Conservation (phyloP, 2,888 invertebrate genomes). For the Epistrophella euchroma region DNA sequence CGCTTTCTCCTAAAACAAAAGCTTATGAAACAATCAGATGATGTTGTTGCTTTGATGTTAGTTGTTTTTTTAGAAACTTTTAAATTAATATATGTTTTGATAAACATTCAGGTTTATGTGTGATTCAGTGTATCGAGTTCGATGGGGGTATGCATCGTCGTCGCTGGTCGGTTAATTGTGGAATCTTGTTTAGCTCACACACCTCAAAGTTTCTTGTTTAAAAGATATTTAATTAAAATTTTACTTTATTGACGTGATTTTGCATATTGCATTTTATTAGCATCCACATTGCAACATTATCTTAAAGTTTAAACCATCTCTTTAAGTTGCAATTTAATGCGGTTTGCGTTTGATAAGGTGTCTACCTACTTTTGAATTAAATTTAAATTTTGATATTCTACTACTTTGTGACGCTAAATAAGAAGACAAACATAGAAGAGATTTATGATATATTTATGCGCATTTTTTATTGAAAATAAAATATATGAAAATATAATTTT, state of each 20-base stretch:
- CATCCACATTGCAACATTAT: neutral
- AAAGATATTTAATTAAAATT: neutral
- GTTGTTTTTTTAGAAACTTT: neutral
- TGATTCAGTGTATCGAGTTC: neutral
- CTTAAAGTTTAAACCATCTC: neutral
- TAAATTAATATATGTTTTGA: neutral
- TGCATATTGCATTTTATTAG: neutral
- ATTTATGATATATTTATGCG: neutral
- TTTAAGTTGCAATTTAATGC: neutral
- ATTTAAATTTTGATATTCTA: neutral
- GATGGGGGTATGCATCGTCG: neutral
- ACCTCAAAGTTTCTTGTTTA: neutral
- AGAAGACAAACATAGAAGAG: neutral
- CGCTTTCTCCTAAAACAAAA: conserved; percentile 50
- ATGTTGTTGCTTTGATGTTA: neutral
- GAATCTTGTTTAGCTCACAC: neutral
- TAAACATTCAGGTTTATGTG: neutral
- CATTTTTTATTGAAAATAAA: neutral
- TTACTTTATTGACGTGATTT: neutral
- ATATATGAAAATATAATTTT: neutral
- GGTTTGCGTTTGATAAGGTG: conserved; percentile 3
- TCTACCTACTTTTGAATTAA: neutral
- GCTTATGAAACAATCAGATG: neutral
- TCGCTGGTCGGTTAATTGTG: neutral
- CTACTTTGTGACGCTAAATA: neutral